phyloP scores from a whole-genome alignment of 2,113 vertebrate genomes.

The Rissa tridactyla region DNA sequence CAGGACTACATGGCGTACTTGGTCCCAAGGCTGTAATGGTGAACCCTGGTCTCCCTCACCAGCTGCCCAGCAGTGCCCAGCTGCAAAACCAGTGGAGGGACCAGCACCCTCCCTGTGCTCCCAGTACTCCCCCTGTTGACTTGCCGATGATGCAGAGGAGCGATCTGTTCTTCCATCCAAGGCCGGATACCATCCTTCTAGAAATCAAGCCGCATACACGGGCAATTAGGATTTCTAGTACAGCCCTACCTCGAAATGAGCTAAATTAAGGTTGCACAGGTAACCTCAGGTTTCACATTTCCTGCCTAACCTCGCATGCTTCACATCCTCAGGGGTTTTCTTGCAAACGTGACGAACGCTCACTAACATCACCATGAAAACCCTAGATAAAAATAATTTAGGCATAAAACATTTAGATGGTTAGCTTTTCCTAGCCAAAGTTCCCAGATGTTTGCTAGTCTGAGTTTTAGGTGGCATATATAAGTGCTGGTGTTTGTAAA shows the following conservation, averaged over 20 bases:
- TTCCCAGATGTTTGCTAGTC: not conserved
- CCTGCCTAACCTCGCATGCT: fast-evolving
- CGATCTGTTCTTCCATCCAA: fast-evolving
- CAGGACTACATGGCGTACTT: fast-evolving
- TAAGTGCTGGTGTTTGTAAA: fast-evolving
- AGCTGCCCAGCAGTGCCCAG: not conserved
- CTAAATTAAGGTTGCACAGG: not conserved
- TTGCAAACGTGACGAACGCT: not conserved
- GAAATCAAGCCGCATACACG: fast-evolving
- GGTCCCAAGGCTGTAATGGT: too few species aligned
- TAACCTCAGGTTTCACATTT: not conserved
- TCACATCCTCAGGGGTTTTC: not conserved
- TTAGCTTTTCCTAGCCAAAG: not conserved
- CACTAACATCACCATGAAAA: not conserved
- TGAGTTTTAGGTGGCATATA: not conserved
- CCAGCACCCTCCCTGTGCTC: not conserved
- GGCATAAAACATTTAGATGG: not conserved
- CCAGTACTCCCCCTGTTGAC: conserved; percentile 12
- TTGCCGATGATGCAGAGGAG: fast-evolving
- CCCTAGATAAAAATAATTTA: not conserved
- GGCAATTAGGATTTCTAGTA: not conserved
- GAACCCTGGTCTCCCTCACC: not conserved
- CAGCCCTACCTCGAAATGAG: fast-evolving
- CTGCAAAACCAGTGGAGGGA: not conserved
- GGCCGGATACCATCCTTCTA: not conserved